A percentile compares a stretch with the other conserved stretches of the same genome.
Evolutionary conservation across 2,888 invertebrate genomes (phyloP).

Genomic region (Epinotia nisella): DNA sequence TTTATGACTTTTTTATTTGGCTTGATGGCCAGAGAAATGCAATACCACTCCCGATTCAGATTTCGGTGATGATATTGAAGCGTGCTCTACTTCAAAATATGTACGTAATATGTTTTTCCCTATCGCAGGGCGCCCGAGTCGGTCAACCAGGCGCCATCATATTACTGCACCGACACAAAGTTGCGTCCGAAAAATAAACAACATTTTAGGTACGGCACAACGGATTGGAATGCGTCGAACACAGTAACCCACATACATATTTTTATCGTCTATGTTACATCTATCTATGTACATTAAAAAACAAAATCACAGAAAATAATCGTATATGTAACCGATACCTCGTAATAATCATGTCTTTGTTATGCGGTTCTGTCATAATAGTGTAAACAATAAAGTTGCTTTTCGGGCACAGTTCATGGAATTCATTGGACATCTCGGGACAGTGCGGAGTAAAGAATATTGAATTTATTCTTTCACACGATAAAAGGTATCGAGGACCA

Average conservation of each 20-base stretch:
- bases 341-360: slow-evolving; percentile 68
- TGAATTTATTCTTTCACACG: slow-evolving; percentile 57
- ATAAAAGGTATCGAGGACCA: slow-evolving; percentile 67
- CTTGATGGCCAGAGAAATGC: slow-evolving; percentile 77
- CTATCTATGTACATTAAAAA: slow-evolving; percentile 57
- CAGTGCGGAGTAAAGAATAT: slow-evolving; percentile 44
- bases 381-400: slow-evolving; percentile 51
- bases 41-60: slow-evolving; percentile 76
- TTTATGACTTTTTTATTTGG: slow-evolving; percentile 83
- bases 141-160: slow-evolving; percentile 48
- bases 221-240: slow-evolving; percentile 24
- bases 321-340: slow-evolving; percentile 57
- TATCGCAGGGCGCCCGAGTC: slow-evolving; percentile 57
- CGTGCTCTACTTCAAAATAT: slow-evolving; percentile 63
- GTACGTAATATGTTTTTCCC: slow-evolving; percentile 64
- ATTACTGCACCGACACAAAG: slow-evolving; percentile 46
- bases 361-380: slow-evolving; percentile 71
- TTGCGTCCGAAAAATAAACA: slow-evolving; percentile 45
- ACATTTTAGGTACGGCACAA: slow-evolving; percentile 44
- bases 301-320: slow-evolving; percentile 61
- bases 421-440: slow-evolving; percentile 41
- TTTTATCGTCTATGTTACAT: slow-evolving; percentile 24
- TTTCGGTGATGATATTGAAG: slow-evolving; percentile 71
- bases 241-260: slow-evolving; percentile 33
- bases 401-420: slow-evolving; percentile 43